phyloP scores from a whole-genome alignment of 2,113 vertebrate genomes.

The Gavia stellata region DNA sequence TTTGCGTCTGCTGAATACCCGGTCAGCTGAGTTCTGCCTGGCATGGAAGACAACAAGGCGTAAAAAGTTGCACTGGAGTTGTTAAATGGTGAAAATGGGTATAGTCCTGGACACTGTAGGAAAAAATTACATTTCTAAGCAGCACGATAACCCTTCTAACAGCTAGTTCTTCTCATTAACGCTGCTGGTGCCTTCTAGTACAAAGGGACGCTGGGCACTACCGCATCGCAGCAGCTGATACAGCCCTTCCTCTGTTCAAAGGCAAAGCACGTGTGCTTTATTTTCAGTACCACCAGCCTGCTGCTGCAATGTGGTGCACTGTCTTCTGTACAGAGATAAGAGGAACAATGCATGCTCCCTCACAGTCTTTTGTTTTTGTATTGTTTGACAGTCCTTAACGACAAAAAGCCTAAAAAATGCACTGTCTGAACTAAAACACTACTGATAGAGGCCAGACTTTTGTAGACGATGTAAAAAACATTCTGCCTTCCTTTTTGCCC shows the following conservation, averaged over 20 bases:
- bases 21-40: not conserved
- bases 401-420: not conserved
- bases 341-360: not conserved
- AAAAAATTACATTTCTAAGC: not conserved
- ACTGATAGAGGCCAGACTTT: not conserved
- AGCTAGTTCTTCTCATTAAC: not conserved
- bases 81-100: not conserved
- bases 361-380: not conserved
- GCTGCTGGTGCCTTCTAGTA: not conserved
- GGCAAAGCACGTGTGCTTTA: not conserved
- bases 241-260: not conserved
- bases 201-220: not conserved
- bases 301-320: not conserved
- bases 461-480: not conserved
- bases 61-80: not conserved
- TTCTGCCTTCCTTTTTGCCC: not conserved
- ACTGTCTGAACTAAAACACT: not conserved
- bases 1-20: not conserved
- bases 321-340: not conserved
- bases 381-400: not conserved
- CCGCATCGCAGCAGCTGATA: not conserved
- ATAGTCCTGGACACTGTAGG: too few relatives aligned
- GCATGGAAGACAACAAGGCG: fast-evolving
- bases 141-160: not conserved
- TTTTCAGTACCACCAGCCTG: not conserved